A percentile compares a stretch with the other conserved stretches of the same genome.
Conservation (phyloP, 1,140 invertebrate species). For the Popillia japonica region DNA sequence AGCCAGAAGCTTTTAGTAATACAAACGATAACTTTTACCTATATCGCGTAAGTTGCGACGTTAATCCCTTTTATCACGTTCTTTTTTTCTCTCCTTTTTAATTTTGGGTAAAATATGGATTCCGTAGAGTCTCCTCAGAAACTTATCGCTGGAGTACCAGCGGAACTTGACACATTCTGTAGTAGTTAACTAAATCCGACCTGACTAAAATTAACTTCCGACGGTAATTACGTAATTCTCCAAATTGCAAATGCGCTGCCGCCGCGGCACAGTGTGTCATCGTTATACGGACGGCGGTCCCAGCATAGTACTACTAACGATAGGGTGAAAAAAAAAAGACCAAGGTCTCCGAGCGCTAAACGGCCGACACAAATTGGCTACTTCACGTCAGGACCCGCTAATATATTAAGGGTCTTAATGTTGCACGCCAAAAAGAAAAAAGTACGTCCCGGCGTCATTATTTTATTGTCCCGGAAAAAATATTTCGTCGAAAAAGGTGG, state of each 20-base stretch:
- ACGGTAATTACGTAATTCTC: background rate
- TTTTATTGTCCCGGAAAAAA: background rate
- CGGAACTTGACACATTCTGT: too few species aligned
- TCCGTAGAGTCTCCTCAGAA: too few species aligned
- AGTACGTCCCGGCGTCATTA: background rate
- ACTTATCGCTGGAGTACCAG: too few species aligned
- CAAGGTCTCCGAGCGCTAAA: background rate
- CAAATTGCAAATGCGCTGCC: background rate
- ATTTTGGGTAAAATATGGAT: too few species aligned
- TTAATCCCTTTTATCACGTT: too few species aligned
- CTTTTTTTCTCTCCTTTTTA: too few species aligned
- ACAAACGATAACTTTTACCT: too few species aligned
- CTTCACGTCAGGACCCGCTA: background rate
- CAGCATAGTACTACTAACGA: too few species aligned
- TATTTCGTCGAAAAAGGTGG: background rate
- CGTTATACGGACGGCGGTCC: background rate
- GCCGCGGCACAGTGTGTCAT: background rate
- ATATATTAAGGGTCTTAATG: conserved; percentile 6
- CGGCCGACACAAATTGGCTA: conserved; percentile 13
- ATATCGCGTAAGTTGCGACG: too few species aligned
- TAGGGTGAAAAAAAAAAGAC: background rate
- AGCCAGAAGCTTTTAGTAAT: too few species aligned
- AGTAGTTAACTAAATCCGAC: conserved; percentile 10
- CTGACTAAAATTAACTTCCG: conserved; percentile 10
- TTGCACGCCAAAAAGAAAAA: background rate